Base-by-base conservation (phyloP, 2,888 invertebrate species). In the Taphrorychus bicolor region DNA sequence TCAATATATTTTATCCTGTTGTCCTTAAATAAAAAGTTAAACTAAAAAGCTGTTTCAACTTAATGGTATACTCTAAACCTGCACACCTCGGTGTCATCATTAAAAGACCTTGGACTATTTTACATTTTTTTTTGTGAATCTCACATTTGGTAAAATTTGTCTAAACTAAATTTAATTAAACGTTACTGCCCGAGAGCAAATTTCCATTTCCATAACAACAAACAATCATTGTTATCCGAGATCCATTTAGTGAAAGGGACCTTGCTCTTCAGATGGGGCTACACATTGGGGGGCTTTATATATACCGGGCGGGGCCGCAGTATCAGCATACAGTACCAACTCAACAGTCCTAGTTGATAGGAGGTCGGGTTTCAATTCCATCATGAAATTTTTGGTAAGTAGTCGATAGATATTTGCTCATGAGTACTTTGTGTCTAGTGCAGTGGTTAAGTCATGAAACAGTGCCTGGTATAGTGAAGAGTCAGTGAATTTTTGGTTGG, bases 301-400 rank as follows among this genome's bases (percentile, higher is more conserved):
- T 76, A 81, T 76, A 74, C 75, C 71, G 71, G 73, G 74, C 74
- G 76, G 74, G 76, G 77, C 70, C 70, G 58, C 67, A 68, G 63
- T 54, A 70, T 71, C 65, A 70, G 67, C 71, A 76, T 74, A 75
- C 75, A 79, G 77, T 79, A 54, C 76, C 59, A 52, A 76, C 76
- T 76, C 76, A 77, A 79, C 81, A 81, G 81, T 82, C 81, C 82
- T 81, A 77, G 22, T 48, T 14, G 14, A 59, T 52, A 81, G 80
- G 80, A 80, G 81, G 81, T 81, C 79, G 75, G 73, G 73, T 73
- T 59, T 41, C 41, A 60, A 58, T 58, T 32, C 57, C 73, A 78
- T 69, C 70, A 82, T 82, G 81, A 80, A 79, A 75, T 74, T 77
- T 76, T 75, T 81, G 77, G 82, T 82, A 76, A 78, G 81, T 79